Percentiles rank a stretch among this genome's conserved stretches.
These are phyloP conservation scores for Ormyrus thymus DNA, from an alignment of 2,888 invertebrate genomes.

Conservation along the genomic window DNA sequence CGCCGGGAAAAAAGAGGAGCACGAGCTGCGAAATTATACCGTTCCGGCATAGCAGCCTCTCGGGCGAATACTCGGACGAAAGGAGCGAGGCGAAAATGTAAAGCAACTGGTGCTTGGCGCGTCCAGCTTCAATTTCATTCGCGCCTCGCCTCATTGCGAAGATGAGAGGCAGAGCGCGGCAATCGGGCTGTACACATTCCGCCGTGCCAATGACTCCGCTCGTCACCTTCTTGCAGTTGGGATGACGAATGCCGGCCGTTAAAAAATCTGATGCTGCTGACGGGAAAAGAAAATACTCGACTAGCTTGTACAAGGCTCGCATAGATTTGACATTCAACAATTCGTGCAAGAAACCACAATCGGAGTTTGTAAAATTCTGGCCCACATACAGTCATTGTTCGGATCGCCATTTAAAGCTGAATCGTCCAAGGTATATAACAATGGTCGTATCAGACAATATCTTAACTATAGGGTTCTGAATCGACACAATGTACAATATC, in stretches of 20 bases:
- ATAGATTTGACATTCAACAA: too few species aligned
- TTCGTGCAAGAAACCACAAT: too few species aligned
- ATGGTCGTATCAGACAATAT: too few species aligned
- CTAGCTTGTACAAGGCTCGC: too few species aligned
- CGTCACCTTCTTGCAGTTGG: neutral
- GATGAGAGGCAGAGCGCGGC: neutral
- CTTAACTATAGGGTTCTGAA: too few species aligned
- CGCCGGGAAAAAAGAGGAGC: neutral
- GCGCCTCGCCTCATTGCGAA: neutral
- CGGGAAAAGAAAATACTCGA: neutral
- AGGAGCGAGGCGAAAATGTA: slow-evolving; percentile 41
- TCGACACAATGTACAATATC: too few species aligned
- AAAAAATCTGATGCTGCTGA: neutral
- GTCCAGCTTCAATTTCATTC: slow-evolving; percentile 20
- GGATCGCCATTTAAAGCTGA: too few species aligned
- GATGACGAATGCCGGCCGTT: neutral
- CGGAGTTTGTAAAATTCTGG: too few species aligned
- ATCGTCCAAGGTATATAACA: too few species aligned
- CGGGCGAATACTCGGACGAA: neutral
- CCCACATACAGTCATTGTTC: too few species aligned
- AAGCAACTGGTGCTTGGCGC: slow-evolving; percentile 34
- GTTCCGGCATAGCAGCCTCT: too few species aligned
- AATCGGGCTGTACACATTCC: neutral
- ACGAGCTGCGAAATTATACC: too few species aligned
- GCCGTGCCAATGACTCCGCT: neutral